Evolutionary conservation across 2,113 vertebrate species (phyloP), one percentile per base, ranked within the genome.

Genomic region (Rattus rattus): DNA sequence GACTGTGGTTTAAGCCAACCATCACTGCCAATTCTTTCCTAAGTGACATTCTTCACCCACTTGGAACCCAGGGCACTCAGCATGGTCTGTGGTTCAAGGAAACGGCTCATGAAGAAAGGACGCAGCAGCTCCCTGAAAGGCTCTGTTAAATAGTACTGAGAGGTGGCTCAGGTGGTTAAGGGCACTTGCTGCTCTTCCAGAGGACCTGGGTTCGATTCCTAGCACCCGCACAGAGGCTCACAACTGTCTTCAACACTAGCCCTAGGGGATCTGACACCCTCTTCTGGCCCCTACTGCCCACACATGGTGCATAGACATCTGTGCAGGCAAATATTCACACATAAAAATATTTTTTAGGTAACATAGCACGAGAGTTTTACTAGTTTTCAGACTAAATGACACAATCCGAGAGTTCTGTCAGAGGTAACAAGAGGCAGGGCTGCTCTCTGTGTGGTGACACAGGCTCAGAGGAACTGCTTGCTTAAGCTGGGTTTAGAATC

Each of bases 401-500:
- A 5, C 1, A 2, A 2, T 56, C 43, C n/a, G 5, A 49, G 73
- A 59, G 43, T 43, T 26, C 67, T 30, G 5, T 70, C 43, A 0
- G 36, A 59, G 39, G 20, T 49, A 47, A 86, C 12, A 5, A 56
- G 52, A 5, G 2, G 54, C 39, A 22, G 65, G 39, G 20, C 33
- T 0, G 1, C 59, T 43, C 43, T n/a, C n/a, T n/a, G n/a, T n/a
- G 43, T 17, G 59, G 56, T 2, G 59, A 56, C 90, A 2, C 75
- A 84, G 43, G 28, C 13, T 63, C 36, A 16, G 47, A 33, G 39
- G 69, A 59, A 17, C 49, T 13, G 19, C 28, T 67, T 59, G 16
- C 14, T 59, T 10, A 43, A 56, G 11, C 26, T 2, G 8, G 0
- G 4, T 0, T 1, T 12, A 4, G 14, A 36, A 16, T 17, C 1